phyloP scores from a whole-genome alignment of 2,797 vertebrate genomes.

The Uromys caudimaculatus region DNA sequence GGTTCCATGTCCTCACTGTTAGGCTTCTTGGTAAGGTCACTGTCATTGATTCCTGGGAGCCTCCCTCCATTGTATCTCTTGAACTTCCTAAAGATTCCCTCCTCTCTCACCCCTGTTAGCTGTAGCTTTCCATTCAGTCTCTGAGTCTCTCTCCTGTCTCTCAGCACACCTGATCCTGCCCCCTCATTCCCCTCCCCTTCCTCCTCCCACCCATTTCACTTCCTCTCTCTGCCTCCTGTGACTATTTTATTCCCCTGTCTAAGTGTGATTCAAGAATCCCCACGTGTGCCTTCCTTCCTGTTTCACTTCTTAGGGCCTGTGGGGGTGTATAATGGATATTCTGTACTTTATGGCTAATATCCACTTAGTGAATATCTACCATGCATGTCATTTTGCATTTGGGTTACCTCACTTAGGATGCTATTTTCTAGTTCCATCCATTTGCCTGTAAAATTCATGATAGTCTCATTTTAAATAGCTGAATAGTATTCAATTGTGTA shows the following conservation, averaged over 20 bases:
- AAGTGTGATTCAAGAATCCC: too few relatives aligned
- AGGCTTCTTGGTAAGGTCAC: background rate
- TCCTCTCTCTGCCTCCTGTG: background rate
- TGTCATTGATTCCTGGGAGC: too few relatives aligned
- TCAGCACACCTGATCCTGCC: too few relatives aligned
- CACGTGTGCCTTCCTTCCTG: too few relatives aligned
- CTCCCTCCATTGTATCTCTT: background rate
- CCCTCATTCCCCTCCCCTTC: too few relatives aligned
- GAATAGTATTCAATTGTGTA: background rate
- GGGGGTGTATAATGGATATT: too few relatives aligned
- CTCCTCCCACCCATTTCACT: background rate
- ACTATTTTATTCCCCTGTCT: background rate
- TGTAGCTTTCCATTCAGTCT: too few relatives aligned
- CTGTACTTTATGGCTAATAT: too few relatives aligned
- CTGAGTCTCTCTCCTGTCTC: too few relatives aligned
- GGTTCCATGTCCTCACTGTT: background rate
- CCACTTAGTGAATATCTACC: too few relatives aligned
- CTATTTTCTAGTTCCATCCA: background rate
- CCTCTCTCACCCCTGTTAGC: too few relatives aligned
- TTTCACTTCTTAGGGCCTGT: too few relatives aligned
- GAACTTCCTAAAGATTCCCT: background rate
- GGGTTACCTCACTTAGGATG: background rate
- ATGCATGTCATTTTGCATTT: background rate
- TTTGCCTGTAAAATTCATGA: background rate
- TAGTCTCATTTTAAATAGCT: background rate